These are phyloP conservation scores for Charaxes varanes DNA, from an alignment of 1,140 invertebrate genomes.

Conservation along the genomic window DNA sequence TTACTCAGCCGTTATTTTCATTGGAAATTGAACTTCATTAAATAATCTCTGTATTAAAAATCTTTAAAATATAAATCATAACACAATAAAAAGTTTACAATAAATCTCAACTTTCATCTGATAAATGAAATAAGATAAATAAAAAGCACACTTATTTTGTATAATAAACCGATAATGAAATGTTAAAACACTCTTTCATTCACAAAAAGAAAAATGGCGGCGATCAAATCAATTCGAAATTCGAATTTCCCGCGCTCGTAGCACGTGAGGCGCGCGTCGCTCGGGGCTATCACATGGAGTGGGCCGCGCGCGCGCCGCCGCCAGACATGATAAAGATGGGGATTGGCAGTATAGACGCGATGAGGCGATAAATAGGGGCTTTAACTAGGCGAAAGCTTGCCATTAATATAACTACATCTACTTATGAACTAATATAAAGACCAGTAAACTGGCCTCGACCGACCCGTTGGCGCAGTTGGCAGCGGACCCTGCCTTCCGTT, in stretches of 20 bases:
- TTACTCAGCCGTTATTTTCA: slow-evolving; percentile 58
- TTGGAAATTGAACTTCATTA: slow-evolving; percentile 41
- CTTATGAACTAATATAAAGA: too few species aligned
- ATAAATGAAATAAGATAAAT: too few species aligned
- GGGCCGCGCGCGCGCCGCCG: slow-evolving; percentile 35
- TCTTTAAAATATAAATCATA: too few species aligned
- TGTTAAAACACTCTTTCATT: slow-evolving; percentile 8
- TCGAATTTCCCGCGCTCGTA: slow-evolving; percentile 40
- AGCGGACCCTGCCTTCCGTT: too few species aligned
- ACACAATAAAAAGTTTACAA: slow-evolving; percentile 7
- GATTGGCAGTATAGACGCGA: slow-evolving; percentile 31
- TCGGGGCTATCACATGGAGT: slow-evolving; percentile 70
- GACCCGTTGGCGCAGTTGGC: too few species aligned
- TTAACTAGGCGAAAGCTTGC: not conserved
- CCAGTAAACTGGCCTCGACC: too few species aligned
- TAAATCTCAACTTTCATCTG: too few species aligned
- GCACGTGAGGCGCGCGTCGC: slow-evolving; percentile 61
- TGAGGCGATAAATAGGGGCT: slow-evolving; percentile 3
- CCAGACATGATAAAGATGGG: slow-evolving; percentile 54
- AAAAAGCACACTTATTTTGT: slow-evolving; percentile 3
- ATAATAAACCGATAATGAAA: slow-evolving; percentile 1
- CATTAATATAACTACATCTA: too few species aligned
- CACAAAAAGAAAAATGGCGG: slow-evolving; percentile 13
- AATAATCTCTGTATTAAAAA: too few species aligned
- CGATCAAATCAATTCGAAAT: slow-evolving; percentile 27